Percentiles rank a stretch among this genome's conserved stretches.
Conservation (phyloP, 1,140 invertebrate species). For the Mamestra configurata region DNA sequence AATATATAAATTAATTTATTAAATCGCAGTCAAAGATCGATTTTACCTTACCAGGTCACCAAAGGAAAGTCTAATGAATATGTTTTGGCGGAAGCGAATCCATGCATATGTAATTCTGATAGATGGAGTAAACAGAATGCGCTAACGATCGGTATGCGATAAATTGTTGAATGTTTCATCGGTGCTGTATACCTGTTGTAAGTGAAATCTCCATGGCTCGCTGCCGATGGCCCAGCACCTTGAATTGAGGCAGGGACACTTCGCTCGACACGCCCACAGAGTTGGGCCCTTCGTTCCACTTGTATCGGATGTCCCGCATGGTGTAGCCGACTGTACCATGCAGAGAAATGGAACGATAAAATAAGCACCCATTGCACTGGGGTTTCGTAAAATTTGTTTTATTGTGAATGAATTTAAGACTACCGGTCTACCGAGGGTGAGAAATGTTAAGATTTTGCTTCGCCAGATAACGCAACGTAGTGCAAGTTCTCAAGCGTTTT, state of each 20-base stretch:
- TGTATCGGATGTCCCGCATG: slow-evolving; percentile 98
- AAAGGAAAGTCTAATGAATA: slow-evolving; percentile 45
- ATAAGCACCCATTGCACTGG: slow-evolving; percentile 90
- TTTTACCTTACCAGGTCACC: slow-evolving; percentile 41
- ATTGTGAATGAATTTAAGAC: slow-evolving; percentile 72
- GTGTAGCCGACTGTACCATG: slow-evolving; percentile 96
- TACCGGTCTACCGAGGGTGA: slow-evolving; percentile 57
- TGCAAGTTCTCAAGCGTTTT: slow-evolving; percentile 63
- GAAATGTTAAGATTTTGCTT: slow-evolving; percentile 48
- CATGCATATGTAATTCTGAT: slow-evolving; percentile 34
- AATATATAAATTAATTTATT: slow-evolving; percentile 1
- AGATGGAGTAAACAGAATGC: slow-evolving; percentile 35
- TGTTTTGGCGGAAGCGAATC: slow-evolving; percentile 34
- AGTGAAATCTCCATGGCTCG: slow-evolving; percentile 97
- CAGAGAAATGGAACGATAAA: slow-evolving; percentile 90
- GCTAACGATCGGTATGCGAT: slow-evolving; percentile 1
- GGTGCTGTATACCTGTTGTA: slow-evolving; percentile 92
- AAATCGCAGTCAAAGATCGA: slow-evolving; percentile 43
- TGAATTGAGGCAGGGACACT: slow-evolving; percentile 98
- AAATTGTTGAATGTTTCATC: slow-evolving; percentile 50
- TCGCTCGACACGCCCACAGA: slow-evolving; percentile 97
- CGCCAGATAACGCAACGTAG: slow-evolving; percentile 38
- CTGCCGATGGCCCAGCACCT: slow-evolving; percentile 96
- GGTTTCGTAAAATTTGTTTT: slow-evolving; percentile 83
- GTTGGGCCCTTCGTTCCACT: slow-evolving; percentile 97